phyloP scores from a whole-genome alignment of 1,140 invertebrate species.

The Odontomachus brunneus region DNA sequence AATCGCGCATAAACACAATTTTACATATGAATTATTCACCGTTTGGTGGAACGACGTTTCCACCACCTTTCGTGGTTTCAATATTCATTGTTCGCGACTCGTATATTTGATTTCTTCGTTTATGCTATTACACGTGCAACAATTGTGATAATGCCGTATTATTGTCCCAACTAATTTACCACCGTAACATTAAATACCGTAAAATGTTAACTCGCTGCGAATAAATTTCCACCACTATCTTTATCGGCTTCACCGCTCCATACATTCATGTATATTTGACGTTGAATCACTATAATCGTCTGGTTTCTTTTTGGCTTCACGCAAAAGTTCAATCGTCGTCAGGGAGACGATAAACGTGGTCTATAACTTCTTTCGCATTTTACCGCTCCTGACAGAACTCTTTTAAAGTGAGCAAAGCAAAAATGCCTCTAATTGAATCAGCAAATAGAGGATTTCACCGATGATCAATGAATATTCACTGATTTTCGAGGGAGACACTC shows the following conservation, averaged over 20 bases:
- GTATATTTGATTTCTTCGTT: conserved; percentile 31
- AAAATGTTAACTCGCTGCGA: conserved; percentile 22
- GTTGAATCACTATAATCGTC: neutral
- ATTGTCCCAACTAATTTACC: conserved; percentile 19
- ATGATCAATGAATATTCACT: no score
- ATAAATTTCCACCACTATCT: conserved; percentile 3
- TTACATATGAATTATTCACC: conserved; percentile 6
- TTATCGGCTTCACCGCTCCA: neutral
- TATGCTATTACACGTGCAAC: conserved; percentile 5
- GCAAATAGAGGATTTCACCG: no score
- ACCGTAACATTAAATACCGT: neutral
- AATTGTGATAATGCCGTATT: neutral
- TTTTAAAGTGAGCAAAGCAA: no score
- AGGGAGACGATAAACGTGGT: no score
- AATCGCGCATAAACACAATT: no score
- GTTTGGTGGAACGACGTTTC: neutral
- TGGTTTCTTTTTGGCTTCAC: neutral
- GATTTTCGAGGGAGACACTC: no score
- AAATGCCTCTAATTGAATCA: no score
- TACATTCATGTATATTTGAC: neutral
- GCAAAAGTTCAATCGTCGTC: neutral
- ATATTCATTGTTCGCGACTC: conserved; percentile 20
- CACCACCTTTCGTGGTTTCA: neutral
- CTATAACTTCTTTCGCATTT: neutral
- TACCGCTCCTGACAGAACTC: no score